A percentile compares a stretch with the other conserved stretches of the same genome.
These are phyloP conservation scores for Gracilinanus agilis DNA, from an alignment of 2,113 vertebrate genomes.

Conservation along the genomic window DNA sequence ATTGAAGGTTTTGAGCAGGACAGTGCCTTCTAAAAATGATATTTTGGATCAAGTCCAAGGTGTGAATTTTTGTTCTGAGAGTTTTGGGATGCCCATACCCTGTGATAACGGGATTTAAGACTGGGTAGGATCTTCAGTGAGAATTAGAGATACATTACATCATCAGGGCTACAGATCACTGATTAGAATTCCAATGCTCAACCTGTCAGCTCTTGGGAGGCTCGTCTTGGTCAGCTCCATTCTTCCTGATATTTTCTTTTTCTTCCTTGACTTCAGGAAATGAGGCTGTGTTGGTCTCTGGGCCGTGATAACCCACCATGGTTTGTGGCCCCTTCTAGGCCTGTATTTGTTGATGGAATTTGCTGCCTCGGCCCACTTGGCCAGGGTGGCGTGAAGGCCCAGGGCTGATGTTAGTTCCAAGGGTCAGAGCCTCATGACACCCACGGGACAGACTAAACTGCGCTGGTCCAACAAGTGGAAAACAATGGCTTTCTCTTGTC, in stretches of 20 bases:
- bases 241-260: background rate
- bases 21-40: background rate
- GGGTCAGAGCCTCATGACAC: too few species aligned
- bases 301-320: too few species aligned
- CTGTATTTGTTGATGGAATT: background rate
- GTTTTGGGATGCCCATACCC: background rate
- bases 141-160: background rate
- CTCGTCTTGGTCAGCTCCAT: background rate
- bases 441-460: too few species aligned
- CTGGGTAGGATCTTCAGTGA: background rate
- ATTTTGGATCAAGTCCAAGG: background rate
- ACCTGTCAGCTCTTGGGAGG: background rate
- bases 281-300: too few species aligned
- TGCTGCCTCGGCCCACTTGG: too few species aligned
- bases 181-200: background rate
- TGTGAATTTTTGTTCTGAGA: background rate
- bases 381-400: too few species aligned
- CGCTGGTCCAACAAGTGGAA: too few species aligned
- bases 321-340: background rate
- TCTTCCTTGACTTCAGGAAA: background rate
- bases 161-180: background rate
- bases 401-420: too few species aligned
- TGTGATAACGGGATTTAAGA: background rate
- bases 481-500: too few species aligned
- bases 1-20: background rate